Conservation (phyloP, 1,140 invertebrate genomes). For the Drosophila auraria region DNA sequence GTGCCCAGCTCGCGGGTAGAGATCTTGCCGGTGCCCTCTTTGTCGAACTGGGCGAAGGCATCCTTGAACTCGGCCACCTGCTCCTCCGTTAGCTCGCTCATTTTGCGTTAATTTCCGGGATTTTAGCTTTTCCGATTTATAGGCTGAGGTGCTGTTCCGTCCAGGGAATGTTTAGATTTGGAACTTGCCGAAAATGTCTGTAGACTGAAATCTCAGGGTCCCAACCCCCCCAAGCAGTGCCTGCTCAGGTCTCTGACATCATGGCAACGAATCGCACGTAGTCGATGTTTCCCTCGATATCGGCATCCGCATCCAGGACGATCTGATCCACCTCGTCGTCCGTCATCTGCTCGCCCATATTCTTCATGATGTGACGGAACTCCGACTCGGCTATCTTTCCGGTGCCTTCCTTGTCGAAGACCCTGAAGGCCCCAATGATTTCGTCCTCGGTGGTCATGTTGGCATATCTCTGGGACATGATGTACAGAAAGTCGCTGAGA, state of each 20-base stretch:
- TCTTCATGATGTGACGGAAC: slow-evolving; percentile 57
- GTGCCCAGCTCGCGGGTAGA: slow-evolving; percentile 95
- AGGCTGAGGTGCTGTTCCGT: background rate
- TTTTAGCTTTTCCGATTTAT: background rate
- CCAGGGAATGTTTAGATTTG: slow-evolving; percentile 12
- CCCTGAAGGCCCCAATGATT: slow-evolving; percentile 56
- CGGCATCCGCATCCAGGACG: slow-evolving; percentile 53
- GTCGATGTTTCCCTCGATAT: slow-evolving; percentile 62
- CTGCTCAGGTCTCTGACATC: slow-evolving; percentile 40
- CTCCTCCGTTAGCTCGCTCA: slow-evolving; percentile 54
- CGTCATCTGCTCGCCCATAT: slow-evolving; percentile 49
- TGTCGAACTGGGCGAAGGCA: slow-evolving; percentile 93
- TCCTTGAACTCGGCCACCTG: slow-evolving; percentile 76
- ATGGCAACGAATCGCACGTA: slow-evolving; percentile 56
- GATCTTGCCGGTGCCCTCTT: slow-evolving; percentile 96
- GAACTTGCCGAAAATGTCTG: slow-evolving; percentile 3
- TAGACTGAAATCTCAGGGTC: background rate
- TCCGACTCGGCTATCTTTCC: slow-evolving; percentile 56
- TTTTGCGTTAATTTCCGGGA: background rate
- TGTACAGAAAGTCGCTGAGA: slow-evolving; percentile 56
- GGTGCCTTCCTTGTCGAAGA: slow-evolving; percentile 54
- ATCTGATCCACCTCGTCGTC: slow-evolving; percentile 63
- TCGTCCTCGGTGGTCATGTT: slow-evolving; percentile 60
- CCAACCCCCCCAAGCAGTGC: background rate
- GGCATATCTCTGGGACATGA: slow-evolving; percentile 54